phyloP scores from a whole-genome alignment of 2,888 invertebrate genomes.

The Limnephilus marmoratus region DNA sequence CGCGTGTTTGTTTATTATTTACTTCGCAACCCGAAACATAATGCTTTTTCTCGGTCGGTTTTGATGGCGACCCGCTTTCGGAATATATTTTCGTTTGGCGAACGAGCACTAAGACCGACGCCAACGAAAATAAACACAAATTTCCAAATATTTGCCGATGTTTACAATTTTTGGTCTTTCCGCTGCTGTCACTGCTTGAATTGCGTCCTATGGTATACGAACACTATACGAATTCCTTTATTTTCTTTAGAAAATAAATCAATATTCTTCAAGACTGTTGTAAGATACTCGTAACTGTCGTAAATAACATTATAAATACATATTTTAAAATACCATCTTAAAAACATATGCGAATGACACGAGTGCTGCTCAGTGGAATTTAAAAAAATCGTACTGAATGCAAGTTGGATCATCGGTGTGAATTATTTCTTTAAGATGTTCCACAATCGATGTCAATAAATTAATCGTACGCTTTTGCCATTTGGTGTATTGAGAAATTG shows the following conservation, averaged over 20 bases:
- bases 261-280: neutral
- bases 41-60: neutral
- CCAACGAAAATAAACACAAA: slow-evolving; percentile 11
- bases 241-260: neutral
- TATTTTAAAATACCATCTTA: no score
- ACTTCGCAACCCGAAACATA: neutral
- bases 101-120: neutral
- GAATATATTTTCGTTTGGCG: slow-evolving; percentile 6
- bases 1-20: neutral
- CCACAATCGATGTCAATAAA: neutral
- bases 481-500: neutral
- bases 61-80: slow-evolving; percentile 4
- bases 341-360: neutral
- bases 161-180: neutral
- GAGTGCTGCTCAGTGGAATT: neutral
- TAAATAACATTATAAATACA: neutral
- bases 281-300: neutral
- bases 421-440: neutral
- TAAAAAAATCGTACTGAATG: no score
- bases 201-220: neutral
- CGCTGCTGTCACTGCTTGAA: neutral
- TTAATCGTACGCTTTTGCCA: neutral
- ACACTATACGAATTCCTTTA: neutral
- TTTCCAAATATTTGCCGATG: neutral
- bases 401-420: neutral